These are phyloP conservation scores for Notarius quadriscutis DNA, from an alignment of 2,113 vertebrate species.

Conservation along the genomic window DNA sequence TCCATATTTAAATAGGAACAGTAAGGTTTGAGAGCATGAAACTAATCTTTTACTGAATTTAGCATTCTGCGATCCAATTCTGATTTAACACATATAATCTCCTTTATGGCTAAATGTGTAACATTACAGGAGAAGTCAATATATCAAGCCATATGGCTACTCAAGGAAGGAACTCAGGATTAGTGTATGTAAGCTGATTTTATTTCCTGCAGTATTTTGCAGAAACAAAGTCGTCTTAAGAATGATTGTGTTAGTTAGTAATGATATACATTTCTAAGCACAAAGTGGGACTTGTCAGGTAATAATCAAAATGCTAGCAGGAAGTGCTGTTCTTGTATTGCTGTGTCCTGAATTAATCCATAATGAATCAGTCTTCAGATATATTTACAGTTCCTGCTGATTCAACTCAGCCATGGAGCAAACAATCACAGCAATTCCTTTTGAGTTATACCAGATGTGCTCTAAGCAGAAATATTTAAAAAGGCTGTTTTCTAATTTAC, in stretches of 20 bases:
- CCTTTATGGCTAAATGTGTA: not conserved
- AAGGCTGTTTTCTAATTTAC: not conserved
- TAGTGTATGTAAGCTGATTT: slow-evolving; percentile 46
- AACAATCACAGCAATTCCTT: not conserved
- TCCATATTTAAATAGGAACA: not conserved
- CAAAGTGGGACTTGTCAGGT: not conserved
- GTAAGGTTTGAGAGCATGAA: not conserved
- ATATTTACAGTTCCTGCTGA: slow-evolving; percentile 28
- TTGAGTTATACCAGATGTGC: slow-evolving; percentile 16
- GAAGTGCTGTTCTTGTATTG: slow-evolving; percentile 28
- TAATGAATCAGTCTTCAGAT: slow-evolving; percentile 33
- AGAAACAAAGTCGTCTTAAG: not conserved
- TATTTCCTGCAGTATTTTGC: slow-evolving; percentile 11
- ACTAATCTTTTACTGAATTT: not conserved
- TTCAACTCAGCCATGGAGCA: not conserved
- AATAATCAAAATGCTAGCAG: slow-evolving; percentile 17
- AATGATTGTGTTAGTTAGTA: slow-evolving; percentile 14
- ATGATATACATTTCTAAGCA: not conserved
- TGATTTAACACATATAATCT: not conserved
- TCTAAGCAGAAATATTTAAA: not conserved
- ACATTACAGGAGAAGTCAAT: slow-evolving; percentile 59
- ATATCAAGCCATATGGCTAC: slow-evolving; percentile 52
- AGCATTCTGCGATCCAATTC: not conserved
- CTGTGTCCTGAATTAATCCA: slow-evolving; percentile 1
- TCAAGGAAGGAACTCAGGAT: slow-evolving; percentile 60